Base-by-base conservation (phyloP, 2,888 invertebrate genomes). In the Chloromyia formosa region DNA sequence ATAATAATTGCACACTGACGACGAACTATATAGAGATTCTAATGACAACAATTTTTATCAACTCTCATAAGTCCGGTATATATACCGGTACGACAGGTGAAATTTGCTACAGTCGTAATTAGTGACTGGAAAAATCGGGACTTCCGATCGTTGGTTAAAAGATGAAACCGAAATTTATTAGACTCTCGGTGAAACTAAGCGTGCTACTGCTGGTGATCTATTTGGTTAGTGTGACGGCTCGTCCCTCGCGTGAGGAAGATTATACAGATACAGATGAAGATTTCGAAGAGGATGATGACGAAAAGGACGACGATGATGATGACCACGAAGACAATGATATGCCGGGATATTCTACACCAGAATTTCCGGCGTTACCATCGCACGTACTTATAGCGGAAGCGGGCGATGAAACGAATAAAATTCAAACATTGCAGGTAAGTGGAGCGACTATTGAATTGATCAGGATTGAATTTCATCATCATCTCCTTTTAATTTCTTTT, bases 1-100 rank as follows among this genome's bases (percentile, higher is more conserved):
- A 35, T 35, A 35, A 35, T 35, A 35, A 35, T n/a, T n/a, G n/a
- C n/a, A 35, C 27, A 35, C 3, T 35, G 27, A 35, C 27, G 27
- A 12, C 12, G 66, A 66, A 66, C 23, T 66, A 16, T n/a, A 49
- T 45, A 49, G 27, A 49, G 18, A 49, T 14, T 35, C 23, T 20
- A n/a, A n/a, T 18, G 40, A 40, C 35, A 23, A 62, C 3, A 66
- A 14, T 66, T 49, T 14, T 66, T 66, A 66, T 66, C 66, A 66
- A 35, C 10, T 4, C 7, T 35, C 7, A 49, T 45, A 45, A 10
- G 22, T 66, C 14, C 49, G 14, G 66, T 66, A 66, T 66, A 66
- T 66, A 66, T 49, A 66, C 45, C 20, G 49, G 66, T 66, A 49
- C 14, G 23, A 1, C 22, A 20, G 27, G 14, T 12, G 7, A 35